Conservation (phyloP, 2,113 vertebrate genomes). For the Tachuris rubrigastra region DNA sequence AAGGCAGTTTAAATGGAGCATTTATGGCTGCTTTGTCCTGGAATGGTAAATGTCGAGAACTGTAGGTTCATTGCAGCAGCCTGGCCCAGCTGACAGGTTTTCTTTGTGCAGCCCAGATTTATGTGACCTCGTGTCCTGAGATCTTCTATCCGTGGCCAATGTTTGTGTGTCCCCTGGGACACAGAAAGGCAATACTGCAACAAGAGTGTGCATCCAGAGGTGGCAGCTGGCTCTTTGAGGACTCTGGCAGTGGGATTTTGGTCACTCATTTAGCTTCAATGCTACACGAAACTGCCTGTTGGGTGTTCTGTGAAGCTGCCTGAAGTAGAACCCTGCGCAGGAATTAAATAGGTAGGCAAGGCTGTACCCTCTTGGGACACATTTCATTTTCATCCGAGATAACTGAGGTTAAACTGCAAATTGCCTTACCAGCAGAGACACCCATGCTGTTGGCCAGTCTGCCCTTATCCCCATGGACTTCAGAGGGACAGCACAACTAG, state of each 20-base stretch:
- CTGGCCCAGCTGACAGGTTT: background rate
- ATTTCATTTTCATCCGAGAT: background rate
- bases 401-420: background rate
- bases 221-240: background rate
- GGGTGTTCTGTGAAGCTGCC: background rate
- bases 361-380: background rate
- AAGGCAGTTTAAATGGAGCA: background rate
- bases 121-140: background rate
- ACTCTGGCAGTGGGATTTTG: background rate
- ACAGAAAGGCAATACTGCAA: rapidly evolving
- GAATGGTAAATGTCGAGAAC: background rate
- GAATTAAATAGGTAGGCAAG: background rate
- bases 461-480: background rate
- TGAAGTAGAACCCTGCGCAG: background rate
- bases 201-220: rapidly evolving
- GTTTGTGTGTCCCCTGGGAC: background rate
- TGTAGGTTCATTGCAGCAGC: background rate
- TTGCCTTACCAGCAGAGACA: background rate
- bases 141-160: background rate
- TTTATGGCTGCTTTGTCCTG: constrained; percentile 13
- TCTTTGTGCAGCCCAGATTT: background rate
- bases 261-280: background rate
- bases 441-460: background rate
- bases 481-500: background rate
- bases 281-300: background rate